Percentiles rank a stretch among this genome's conserved stretches.
Evolutionary conservation across 2,888 invertebrate species (phyloP).

Genomic region (Nipponacmea schrenckii): DNA sequence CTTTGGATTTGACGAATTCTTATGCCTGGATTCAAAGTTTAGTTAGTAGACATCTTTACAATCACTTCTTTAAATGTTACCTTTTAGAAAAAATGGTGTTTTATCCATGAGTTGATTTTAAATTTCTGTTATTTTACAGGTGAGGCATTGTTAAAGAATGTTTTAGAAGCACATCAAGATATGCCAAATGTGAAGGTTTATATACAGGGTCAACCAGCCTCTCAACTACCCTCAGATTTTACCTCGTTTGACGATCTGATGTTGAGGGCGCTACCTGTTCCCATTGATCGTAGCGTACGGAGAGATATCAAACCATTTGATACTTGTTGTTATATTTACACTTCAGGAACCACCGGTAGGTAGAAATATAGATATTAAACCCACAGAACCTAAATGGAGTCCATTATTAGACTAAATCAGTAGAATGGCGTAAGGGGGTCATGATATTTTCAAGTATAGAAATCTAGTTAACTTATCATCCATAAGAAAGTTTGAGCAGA

Average conservation of each 20-base stretch:
- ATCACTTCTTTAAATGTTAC: too few relatives aligned
- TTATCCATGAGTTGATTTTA: too few relatives aligned
- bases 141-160: conserved; percentile 42
- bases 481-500: too few relatives aligned
- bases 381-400: conserved; percentile 79
- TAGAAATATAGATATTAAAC: conserved; percentile 77
- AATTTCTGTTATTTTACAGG: conserved; percentile 32
- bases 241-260: conserved; percentile 41
- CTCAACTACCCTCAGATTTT: conserved; percentile 35
- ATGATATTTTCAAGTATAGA: background rate
- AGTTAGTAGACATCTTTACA: too few relatives aligned
- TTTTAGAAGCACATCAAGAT: conserved; percentile 43
- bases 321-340: conserved; percentile 88
- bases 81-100: too few relatives aligned
- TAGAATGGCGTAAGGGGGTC: background rate
- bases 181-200: conserved; percentile 40
- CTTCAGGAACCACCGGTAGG: conserved; percentile 74
- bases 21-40: too few relatives aligned
- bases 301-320: conserved; percentile 36
- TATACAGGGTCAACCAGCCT: conserved; percentile 32
- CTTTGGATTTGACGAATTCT: too few relatives aligned
- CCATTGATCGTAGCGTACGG: conserved; percentile 32
- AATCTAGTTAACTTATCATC: too few relatives aligned
- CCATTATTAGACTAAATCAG: background rate
- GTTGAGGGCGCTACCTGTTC: conserved; percentile 31